A percentile compares a stretch with the other conserved stretches of the same genome.
Conservation (phyloP, 2,888 invertebrate genomes). For the Cabera pusaria region DNA sequence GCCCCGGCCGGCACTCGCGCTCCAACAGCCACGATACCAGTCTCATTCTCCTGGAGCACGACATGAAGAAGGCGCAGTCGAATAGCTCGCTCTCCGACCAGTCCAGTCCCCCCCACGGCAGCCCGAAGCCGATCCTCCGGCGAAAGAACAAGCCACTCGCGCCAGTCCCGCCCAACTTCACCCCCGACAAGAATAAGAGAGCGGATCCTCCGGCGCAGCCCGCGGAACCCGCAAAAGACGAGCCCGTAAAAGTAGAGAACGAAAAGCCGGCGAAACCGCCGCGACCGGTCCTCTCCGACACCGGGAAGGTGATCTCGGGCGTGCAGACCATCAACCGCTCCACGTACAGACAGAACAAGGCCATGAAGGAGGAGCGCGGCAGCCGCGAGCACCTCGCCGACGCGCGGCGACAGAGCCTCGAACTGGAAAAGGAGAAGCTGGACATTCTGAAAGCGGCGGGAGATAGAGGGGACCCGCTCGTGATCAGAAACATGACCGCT, state of each 20-base stretch:
- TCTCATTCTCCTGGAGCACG: constrained; percentile 73
- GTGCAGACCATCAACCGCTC: constrained; percentile 85
- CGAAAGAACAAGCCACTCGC: constrained; percentile 90
- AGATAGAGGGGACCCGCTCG: constrained; percentile 45
- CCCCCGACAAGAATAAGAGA: constrained; percentile 73
- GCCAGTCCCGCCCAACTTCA: constrained; percentile 86
- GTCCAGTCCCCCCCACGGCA: constrained; percentile 88
- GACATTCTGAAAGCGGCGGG: constrained; percentile 48
- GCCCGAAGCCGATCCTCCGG: constrained; percentile 88
- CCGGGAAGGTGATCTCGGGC: constrained; percentile 74
- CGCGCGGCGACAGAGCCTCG: constrained; percentile 79
- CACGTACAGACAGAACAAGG: constrained; percentile 79
- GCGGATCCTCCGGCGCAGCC: constrained; percentile 44
- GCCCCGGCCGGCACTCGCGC: constrained; percentile 75
- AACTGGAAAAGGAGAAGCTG: constrained; percentile 77
- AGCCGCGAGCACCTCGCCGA: constrained; percentile 72
- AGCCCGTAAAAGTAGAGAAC: constrained; percentile 44
- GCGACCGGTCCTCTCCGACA: constrained; percentile 79
- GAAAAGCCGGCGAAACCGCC: constrained; percentile 86
- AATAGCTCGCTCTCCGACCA: constrained; percentile 87
- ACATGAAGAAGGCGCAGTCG: constrained; percentile 85
- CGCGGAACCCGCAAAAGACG: constrained; percentile 21
- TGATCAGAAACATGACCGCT: constrained; percentile 67
- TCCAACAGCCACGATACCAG: constrained; percentile 85
- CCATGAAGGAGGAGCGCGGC: constrained; percentile 68